Percentiles rank a stretch among this genome's conserved stretches.
Evolutionary conservation across 2,888 invertebrate genomes (phyloP).

Genomic region (Allygus modestus): DNA sequence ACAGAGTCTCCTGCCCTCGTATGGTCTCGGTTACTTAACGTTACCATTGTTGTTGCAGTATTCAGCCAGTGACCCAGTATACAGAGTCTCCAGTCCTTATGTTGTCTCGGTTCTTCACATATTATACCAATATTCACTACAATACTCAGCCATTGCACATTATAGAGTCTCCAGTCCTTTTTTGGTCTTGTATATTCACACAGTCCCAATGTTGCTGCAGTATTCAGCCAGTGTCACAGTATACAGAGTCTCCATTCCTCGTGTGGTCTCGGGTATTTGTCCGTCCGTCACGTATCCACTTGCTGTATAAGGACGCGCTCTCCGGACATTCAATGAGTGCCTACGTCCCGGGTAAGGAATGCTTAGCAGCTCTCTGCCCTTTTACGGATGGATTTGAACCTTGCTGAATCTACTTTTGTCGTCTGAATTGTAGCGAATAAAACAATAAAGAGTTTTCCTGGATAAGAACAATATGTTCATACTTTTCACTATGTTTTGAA

Average conservation of each 20-base stretch:
- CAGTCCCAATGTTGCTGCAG: neutral
- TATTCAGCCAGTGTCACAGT: slow-evolving; percentile 11
- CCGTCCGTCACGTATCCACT: slow-evolving; percentile 49
- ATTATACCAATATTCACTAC: neutral
- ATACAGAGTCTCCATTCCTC: neutral
- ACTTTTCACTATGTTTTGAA: too few relatives aligned
- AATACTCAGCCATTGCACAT: neutral
- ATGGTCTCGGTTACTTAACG: too few relatives aligned
- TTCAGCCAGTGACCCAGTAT: neutral
- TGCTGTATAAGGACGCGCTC: slow-evolving; percentile 50
- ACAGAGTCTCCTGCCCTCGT: too few relatives aligned
- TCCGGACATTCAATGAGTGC: slow-evolving; percentile 37
- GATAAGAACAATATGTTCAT: too few relatives aligned
- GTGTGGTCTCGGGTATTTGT: slow-evolving; percentile 49
- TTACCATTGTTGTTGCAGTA: neutral
- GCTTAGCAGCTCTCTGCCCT: slow-evolving; percentile 23
- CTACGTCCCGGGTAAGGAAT: slow-evolving; percentile 24
- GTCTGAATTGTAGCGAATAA: slow-evolving; percentile 20
- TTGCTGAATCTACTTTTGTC: slow-evolving; percentile 35
- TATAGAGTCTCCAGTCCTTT: neutral
- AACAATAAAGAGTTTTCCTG: neutral
- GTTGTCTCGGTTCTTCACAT: neutral
- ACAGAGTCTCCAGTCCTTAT: neutral
- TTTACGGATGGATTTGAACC: slow-evolving; percentile 27
- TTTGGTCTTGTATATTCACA: neutral